Percentiles rank a stretch among this genome's conserved stretches.
phyloP scores from a whole-genome alignment of 2,797 vertebrate genomes.

The Chanos chanos region DNA sequence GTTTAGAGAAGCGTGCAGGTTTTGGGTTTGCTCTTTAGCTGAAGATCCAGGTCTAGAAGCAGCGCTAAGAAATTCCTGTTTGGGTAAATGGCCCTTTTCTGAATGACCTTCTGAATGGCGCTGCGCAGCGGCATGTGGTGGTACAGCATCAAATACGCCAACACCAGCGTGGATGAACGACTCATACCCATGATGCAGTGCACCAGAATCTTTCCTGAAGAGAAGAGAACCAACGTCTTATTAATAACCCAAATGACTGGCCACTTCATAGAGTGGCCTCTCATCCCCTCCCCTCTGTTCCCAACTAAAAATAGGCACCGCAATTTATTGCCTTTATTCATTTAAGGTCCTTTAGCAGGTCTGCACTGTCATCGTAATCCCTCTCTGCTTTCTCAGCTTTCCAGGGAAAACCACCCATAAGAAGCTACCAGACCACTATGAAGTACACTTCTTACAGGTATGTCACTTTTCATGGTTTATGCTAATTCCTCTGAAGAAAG shows the following conservation, averaged over 20 bases:
- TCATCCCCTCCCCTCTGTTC: conserved; percentile 50
- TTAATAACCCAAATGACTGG: conserved; percentile 72
- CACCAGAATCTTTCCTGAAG: conserved; percentile 88
- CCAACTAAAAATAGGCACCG: conserved; percentile 63
- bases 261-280: conserved; percentile 52
- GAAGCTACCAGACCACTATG: conserved; percentile 54
- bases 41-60: conserved; percentile 74
- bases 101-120: conserved; percentile 78
- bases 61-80: conserved; percentile 79
- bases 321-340: conserved; percentile 62
- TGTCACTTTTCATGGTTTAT: too few relatives aligned
- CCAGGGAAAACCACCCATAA: conserved; percentile 54
- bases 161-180: conserved; percentile 87
- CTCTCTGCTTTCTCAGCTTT: conserved; percentile 39
- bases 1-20: conserved; percentile 66
- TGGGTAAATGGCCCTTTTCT: conserved; percentile 80
- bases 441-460: conserved; percentile 62
- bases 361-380: conserved; percentile 55
- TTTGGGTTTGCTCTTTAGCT: conserved; percentile 65
- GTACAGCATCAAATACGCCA: conserved; percentile 95
- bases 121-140: conserved; percentile 75
- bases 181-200: conserved; percentile 97
- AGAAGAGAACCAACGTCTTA: conserved; percentile 53
- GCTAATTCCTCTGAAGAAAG: too few relatives aligned
- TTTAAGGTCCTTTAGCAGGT: conserved; percentile 57